These are phyloP conservation scores for Drosophila koepferae DNA, from an alignment of 2,888 invertebrate species.

Conservation along the genomic window DNA sequence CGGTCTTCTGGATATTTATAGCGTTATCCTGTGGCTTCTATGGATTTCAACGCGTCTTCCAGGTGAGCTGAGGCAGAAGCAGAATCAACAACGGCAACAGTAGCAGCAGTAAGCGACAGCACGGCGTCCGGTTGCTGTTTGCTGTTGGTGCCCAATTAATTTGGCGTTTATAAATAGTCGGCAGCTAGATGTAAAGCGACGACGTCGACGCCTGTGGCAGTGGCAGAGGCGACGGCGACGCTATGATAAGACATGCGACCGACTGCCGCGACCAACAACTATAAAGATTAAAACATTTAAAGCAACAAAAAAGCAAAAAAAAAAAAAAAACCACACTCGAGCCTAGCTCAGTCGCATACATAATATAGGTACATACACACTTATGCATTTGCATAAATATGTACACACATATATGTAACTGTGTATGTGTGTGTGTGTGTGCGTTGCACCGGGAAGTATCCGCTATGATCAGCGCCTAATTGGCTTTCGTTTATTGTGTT, in stretches of 20 bases:
- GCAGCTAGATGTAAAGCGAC: constrained; percentile 36
- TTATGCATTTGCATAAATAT: background rate
- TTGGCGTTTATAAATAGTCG: constrained; percentile 71
- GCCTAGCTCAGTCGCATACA: background rate
- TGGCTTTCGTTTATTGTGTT: background rate
- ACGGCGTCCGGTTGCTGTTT: constrained; percentile 20
- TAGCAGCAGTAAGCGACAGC: constrained; percentile 15
- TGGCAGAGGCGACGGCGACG: background rate
- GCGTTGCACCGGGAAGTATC: constrained; percentile 1
- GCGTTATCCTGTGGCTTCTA: constrained; percentile 79
- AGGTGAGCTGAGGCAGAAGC: constrained; percentile 72
- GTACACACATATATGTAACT: too few species aligned
- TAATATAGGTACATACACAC: background rate
- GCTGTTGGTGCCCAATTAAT: constrained; percentile 33
- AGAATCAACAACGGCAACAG: background rate
- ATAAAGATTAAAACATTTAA: constrained; percentile 23
- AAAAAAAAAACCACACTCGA: constrained; percentile 10
- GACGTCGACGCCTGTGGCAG: background rate
- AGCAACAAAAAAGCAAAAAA: too few species aligned
- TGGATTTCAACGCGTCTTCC: constrained; percentile 82
- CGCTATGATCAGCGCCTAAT: constrained; percentile 7
- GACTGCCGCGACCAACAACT: constrained; percentile 20
- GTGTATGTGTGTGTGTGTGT: background rate
- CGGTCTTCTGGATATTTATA: constrained; percentile 84
- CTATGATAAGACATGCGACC: constrained; percentile 30